These are phyloP conservation scores for Echiichthys vipera DNA, from an alignment of 2,797 vertebrate genomes.

Conservation along the genomic window DNA sequence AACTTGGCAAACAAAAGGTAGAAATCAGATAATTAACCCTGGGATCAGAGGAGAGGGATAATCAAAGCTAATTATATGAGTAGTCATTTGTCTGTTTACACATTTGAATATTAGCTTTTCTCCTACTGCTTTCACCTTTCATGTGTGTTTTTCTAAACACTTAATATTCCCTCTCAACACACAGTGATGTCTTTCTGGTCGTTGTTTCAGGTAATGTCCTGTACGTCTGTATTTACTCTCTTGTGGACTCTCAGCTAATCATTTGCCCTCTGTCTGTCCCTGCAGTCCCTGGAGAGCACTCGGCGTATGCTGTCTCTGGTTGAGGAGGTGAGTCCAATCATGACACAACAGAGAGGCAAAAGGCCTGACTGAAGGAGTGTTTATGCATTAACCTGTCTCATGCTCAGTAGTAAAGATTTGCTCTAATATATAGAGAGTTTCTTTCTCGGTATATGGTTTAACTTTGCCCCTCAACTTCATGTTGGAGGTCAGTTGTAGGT, in stretches of 20 bases:
- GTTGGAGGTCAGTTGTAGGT: no score
- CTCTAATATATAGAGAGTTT: not conserved
- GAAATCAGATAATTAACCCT: slow-evolving; percentile 33
- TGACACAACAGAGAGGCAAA: no score
- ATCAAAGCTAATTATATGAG: slow-evolving; percentile 22
- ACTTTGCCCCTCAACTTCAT: not conserved
- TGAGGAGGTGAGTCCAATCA: slow-evolving; percentile 86
- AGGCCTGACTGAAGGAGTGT: no score
- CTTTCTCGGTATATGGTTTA: not conserved
- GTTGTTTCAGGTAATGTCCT: not conserved
- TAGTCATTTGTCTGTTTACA: not conserved
- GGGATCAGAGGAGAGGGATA: slow-evolving; percentile 16
- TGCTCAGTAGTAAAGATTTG: not conserved
- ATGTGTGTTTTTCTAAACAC: not conserved
- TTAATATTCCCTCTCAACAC: not conserved
- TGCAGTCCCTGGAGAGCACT: slow-evolving; percentile 97
- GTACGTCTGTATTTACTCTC: slow-evolving; percentile 8
- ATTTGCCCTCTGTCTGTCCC: slow-evolving; percentile 24
- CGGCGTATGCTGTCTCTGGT: slow-evolving; percentile 98
- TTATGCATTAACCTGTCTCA: not conserved
- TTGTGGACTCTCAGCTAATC: slow-evolving; percentile 35
- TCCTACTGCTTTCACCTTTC: not conserved
- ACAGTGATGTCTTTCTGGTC: not conserved
- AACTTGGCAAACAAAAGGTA: slow-evolving; percentile 24
- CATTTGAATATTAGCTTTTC: not conserved